phyloP scores from a whole-genome alignment of 2,888 invertebrate species.

The Ophion ellenae region DNA sequence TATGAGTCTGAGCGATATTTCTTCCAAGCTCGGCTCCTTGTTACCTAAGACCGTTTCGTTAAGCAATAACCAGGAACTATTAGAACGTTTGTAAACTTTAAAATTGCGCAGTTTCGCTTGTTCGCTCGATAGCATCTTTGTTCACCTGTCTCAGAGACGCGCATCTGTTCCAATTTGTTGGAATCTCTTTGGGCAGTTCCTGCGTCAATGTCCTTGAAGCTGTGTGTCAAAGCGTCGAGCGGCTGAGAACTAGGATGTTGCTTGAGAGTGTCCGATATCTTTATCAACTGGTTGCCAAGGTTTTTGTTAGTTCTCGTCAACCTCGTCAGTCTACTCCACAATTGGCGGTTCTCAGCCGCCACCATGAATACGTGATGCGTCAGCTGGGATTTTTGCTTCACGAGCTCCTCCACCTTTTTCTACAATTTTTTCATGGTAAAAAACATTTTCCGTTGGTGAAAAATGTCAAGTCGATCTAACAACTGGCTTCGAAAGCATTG shows the following conservation, averaged over 20 bases:
- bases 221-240: constrained; percentile 74
- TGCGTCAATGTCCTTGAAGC: constrained; percentile 71
- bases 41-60: constrained; percentile 68
- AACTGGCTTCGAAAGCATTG: background rate
- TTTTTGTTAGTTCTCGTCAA: constrained; percentile 87
- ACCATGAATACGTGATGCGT: constrained; percentile 92
- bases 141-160: constrained; percentile 70
- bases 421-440: constrained; percentile 80
- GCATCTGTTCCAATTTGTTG: constrained; percentile 48
- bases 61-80: background rate
- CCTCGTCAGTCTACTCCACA: constrained; percentile 90
- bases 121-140: background rate
- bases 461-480: background rate
- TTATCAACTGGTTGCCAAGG: constrained; percentile 84
- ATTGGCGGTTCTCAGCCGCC: constrained; percentile 91
- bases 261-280: constrained; percentile 85
- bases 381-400: constrained; percentile 90
- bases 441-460: background rate
- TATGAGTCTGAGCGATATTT: constrained; percentile 90
- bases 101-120: background rate
- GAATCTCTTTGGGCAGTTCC: constrained; percentile 65
- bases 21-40: constrained; percentile 88
- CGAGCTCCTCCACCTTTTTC: constrained; percentile 88
- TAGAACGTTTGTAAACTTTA: background rate
- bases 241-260: constrained; percentile 81